Evolutionary conservation across 1,140 invertebrate genomes (phyloP), one percentile per base, ranked within the genome.

Genomic region (Steinernema feltiae): DNA sequence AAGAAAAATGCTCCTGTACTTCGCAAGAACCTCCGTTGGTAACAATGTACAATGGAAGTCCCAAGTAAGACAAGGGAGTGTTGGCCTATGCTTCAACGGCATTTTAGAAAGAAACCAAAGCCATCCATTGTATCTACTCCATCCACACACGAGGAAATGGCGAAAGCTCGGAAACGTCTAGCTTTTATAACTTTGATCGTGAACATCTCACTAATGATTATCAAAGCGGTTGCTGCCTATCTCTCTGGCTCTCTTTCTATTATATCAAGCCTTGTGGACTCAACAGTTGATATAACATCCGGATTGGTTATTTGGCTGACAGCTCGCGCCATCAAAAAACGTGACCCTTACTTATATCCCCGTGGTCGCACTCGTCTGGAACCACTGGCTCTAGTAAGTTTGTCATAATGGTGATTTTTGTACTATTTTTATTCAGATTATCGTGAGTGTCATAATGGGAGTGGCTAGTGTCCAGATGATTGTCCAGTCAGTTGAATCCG

Each of bases 231-330:
- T 17, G 88, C 88, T 17, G 87, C 87, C 1, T 82, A 77, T 17
- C 53, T 89, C 70, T 88, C 88, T 17, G 86, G 87, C 21, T 89
- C 88, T n/a, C 80, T 89, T 18, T 86, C 88, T 32, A 87, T 89
- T 63, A 88, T 89, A 32, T 88, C 88, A 29, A 87, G 86, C 73
- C 78, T 89, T 48, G 87, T 89, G 1, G 88, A 89, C 82, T 88
- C 87, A 18, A 80, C 80, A 3, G 86, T 89, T 7, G 88, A 89
- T 80, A 84, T 89, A 3, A 79, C 87, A 1, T 86, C 86, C 35
- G 88, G 88, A 1, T 30, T 82, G 0, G 84, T 89, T 24, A 88
- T 89, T 73, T 89, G 87, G 86, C 83, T 86, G 78, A 88, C 87
- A 0, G 82, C 80, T n/a, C 70, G 87, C 12, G 86, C 87, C 27